Percentiles rank a stretch among this genome's conserved stretches.
Evolutionary conservation across 2,113 vertebrate genomes (phyloP).

Genomic region (Poeciliopsis turrubarensis): DNA sequence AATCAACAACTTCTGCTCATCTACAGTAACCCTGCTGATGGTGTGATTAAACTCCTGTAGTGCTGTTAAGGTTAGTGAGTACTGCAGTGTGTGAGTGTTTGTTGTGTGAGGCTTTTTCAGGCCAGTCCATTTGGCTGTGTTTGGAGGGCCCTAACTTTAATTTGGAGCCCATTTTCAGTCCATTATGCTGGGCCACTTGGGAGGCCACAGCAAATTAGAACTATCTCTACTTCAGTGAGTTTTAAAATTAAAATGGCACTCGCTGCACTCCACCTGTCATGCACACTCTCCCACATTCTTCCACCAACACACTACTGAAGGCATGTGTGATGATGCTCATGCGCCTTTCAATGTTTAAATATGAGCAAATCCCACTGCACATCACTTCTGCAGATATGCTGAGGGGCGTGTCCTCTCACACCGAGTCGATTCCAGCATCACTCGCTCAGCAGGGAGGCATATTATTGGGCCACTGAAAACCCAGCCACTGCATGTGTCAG

Average conservation of each 20-base stretch:
- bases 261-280: slow-evolving; percentile 66
- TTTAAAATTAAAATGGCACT: slow-evolving; percentile 76
- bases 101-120: slow-evolving; percentile 17
- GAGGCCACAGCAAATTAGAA: slow-evolving; percentile 76
- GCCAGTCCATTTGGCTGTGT: slow-evolving; percentile 52
- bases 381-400: neutral
- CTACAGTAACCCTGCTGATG: slow-evolving; percentile 24
- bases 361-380: neutral
- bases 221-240: slow-evolving; percentile 78
- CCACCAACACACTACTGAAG: slow-evolving; percentile 23
- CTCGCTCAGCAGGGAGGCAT: slow-evolving; percentile 30
- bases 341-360: neutral
- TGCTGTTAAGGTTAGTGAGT: slow-evolving; percentile 6
- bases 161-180: slow-evolving; percentile 75
- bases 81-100: slow-evolving; percentile 12
- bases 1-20: slow-evolving; percentile 13
- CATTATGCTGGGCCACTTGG: slow-evolving; percentile 74
- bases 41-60: slow-evolving; percentile 33
- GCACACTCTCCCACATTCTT: slow-evolving; percentile 31
- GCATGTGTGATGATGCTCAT: neutral
- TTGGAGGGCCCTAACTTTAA: slow-evolving; percentile 68
- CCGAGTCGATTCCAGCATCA: slow-evolving; percentile 27
- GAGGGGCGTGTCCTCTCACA: slow-evolving; percentile 7
- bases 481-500: slow-evolving; percentile 10
- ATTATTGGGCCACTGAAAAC: slow-evolving; percentile 11